Conservation (phyloP, 2,797 vertebrate genomes). For the Sebastes baramenuke region DNA sequence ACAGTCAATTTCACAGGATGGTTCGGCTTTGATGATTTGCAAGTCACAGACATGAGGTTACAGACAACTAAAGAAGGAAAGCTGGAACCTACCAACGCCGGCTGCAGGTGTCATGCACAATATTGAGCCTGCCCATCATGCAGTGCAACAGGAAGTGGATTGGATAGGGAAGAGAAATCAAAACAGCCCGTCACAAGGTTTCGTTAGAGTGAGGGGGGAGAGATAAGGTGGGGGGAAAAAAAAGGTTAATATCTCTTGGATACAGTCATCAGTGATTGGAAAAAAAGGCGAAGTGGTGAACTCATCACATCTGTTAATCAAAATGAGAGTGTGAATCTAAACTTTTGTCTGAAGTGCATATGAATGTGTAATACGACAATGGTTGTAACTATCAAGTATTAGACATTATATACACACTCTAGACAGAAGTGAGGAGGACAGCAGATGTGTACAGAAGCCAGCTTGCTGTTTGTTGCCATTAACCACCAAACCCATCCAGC, state of each 20-base stretch:
- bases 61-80: conserved; percentile 86
- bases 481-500: conserved; percentile 8
- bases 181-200: conserved; percentile 97
- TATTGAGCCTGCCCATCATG: conserved; percentile 99
- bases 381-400: conserved; percentile 23
- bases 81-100: conserved; percentile 99
- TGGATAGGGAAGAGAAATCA: conserved; percentile 94
- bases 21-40: conserved; percentile 46
- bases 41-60: conserved; percentile 68
- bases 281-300: conserved; percentile 60
- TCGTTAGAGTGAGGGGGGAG: conserved; percentile 85
- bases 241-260: conserved; percentile 79
- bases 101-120: conserved; percentile 99
- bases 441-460: conserved; percentile 44
- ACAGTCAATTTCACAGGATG: neutral
- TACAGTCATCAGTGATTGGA: conserved; percentile 76
- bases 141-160: conserved; percentile 99
- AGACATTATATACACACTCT: conserved; percentile 51
- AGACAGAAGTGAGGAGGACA: conserved; percentile 50
- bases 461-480: conserved; percentile 33
- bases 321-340: conserved; percentile 28
- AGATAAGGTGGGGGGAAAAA: conserved; percentile 77
- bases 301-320: conserved; percentile 50
- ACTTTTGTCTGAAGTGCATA: conserved; percentile 48
- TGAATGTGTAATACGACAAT: conserved; percentile 43